Conservation (phyloP, 2,888 invertebrate species). For the Perizoma affinitatum region DNA sequence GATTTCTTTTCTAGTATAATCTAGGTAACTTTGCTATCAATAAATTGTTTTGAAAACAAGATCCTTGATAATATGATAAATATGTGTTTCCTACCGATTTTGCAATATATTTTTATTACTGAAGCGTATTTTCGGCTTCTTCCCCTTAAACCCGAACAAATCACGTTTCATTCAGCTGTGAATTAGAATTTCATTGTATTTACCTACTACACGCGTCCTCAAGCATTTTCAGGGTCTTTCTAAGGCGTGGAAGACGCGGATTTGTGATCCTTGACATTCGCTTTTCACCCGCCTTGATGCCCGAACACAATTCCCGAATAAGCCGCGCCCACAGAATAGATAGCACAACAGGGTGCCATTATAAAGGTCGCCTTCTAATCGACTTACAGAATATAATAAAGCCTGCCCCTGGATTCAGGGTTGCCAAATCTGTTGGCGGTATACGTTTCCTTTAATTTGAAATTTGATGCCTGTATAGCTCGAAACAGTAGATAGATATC, state of each 20-base stretch:
- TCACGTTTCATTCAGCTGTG: no score
- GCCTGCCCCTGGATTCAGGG: constrained; percentile 30
- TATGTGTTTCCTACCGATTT: no score
- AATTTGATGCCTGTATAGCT: constrained; percentile 3
- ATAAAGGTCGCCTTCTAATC: constrained; percentile 43
- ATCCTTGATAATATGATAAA: no score
- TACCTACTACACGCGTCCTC: no score
- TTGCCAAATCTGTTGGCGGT: constrained; percentile 21
- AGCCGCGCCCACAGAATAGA: constrained; percentile 23
- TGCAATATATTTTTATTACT: no score
- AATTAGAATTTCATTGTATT: no score
- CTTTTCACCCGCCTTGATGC: constrained; percentile 34
- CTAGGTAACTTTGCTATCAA: no score
- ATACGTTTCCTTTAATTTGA: constrained; percentile 15
- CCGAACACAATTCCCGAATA: constrained; percentile 41
- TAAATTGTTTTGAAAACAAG: no score
- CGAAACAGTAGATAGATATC: no score
- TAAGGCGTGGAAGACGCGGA: constrained; percentile 7
- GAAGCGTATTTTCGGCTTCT: no score
- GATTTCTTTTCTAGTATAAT: no score
- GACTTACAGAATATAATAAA: constrained; percentile 39
- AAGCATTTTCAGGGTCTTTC: constrained; percentile 4
- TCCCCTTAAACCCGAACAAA: no score
- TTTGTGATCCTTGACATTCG: constrained; percentile 55
- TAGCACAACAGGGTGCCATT: constrained; percentile 20